A percentile compares a stretch with the other conserved stretches of the same genome.
phyloP scores from a whole-genome alignment of 2,113 vertebrate species.

The Eira barbara region DNA sequence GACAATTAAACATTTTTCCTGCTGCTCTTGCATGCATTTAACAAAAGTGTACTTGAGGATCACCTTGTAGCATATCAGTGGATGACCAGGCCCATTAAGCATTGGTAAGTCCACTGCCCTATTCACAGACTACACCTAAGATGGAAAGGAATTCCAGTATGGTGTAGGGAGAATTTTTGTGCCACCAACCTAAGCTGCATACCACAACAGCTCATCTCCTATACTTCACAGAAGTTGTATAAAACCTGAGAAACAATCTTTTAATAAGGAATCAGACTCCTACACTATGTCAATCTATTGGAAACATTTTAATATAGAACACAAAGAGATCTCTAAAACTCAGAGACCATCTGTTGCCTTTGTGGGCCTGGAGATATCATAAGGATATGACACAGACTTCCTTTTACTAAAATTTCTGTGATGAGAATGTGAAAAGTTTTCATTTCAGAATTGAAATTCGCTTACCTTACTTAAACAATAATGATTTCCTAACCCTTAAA shows the following conservation, averaged over 20 bases:
- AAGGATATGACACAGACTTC: not conserved
- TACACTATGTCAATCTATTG: conserved; percentile 37
- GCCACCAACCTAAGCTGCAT: not conserved
- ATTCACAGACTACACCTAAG: not conserved
- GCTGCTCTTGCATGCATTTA: not conserved
- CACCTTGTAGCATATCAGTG: not conserved
- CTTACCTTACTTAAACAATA: not conserved
- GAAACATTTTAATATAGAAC: conserved; percentile 48
- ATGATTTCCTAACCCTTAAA: not conserved
- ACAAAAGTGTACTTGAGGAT: not conserved
- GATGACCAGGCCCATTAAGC: conserved; percentile 36
- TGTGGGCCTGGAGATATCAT: not conserved
- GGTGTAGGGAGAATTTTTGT: not conserved
- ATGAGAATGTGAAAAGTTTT: not conserved
- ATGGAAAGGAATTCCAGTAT: not conserved
- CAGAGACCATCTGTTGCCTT: conserved; percentile 52
- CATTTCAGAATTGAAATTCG: not conserved
- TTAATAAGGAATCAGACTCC: conserved; percentile 50
- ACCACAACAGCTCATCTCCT: not conserved
- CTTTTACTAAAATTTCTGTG: not conserved
- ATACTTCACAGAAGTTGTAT: not conserved
- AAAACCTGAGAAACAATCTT: conserved; percentile 31
- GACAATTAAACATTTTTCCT: not conserved
- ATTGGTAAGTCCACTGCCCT: not conserved
- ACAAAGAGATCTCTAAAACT: conserved; percentile 41